Conservation (phyloP, 2,888 invertebrate species). For the Frankliniella fusca region DNA sequence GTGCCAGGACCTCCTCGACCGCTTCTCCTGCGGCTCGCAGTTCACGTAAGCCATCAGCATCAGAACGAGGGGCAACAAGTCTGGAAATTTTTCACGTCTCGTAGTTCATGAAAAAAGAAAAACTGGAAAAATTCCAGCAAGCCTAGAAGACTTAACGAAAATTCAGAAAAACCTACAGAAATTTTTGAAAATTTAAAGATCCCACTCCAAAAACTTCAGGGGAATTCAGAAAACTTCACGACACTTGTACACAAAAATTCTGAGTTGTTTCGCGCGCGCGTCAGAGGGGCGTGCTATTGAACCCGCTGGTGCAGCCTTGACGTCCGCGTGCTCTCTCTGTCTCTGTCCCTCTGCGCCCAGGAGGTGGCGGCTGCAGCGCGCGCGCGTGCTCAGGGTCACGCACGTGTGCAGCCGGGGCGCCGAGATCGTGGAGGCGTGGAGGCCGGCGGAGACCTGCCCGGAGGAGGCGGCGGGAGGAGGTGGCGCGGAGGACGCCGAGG, state of each 20-base stretch:
- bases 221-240: no score
- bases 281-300: background rate
- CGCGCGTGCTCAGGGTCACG: constrained; percentile 8
- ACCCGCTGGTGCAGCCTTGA: background rate
- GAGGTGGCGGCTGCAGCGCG: background rate
- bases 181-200: no score
- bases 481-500: background rate
- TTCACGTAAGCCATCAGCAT: constrained; percentile 4
- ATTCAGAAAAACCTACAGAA: no score
- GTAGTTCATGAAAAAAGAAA: no score
- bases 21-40: background rate
- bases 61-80: background rate
- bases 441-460: background rate
- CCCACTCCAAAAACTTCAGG: no score
- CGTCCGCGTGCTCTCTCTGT: background rate
- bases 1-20: constrained; percentile 9
- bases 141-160: no score
- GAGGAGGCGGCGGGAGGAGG: background rate
- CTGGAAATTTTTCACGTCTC: no score
- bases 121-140: no score
- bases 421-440: constrained; percentile 8
- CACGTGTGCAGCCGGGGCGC: constrained; percentile 11
- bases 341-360: no score
- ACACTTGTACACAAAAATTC: no score
- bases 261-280: no score